Evolutionary conservation across 2,888 invertebrate genomes (phyloP), one percentile per base, ranked within the genome.

Genomic region (Diachrysia chrysitis): DNA sequence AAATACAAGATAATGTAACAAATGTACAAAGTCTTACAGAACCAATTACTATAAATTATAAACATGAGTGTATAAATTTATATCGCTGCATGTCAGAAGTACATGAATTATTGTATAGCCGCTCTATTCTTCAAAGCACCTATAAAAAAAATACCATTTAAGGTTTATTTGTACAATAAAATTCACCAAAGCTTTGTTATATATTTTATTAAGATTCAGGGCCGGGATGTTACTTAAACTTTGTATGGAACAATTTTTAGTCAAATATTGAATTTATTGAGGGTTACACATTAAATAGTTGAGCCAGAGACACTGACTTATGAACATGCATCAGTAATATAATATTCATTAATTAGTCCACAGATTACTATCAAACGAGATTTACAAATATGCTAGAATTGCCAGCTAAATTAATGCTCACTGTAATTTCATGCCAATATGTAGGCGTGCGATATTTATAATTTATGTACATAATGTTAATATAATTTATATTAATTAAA

Each of bases 391-490:
- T 51, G 58, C 51, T 37, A 17, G 51, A 65, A 64, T 67, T 56
- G 55, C 57, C 23, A 63, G 71, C 62, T 69, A 64, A 69, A 78
- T 79, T 81, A 71, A 63, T 76, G 63, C 42, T 59, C 29, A 56
- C 25, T 14, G 70, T 63, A 64, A 74, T 69, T 69, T 69, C 66
- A 75, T 75, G 83, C 80, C 81, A 80, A 74, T 73, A 67, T 72
- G 84, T 83, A 81, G 81, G 82, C 70, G 78, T 66, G 48, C 16
- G 57, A 46, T 63, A 78, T 76, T 73, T 69, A 77, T 72, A 71
- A 70, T 62, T 23, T 66, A 32, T 17, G 66, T 25, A n/a, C n/a
- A n/a, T n/a, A 46, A 42, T 57, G 53, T 23, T 59, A 53, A 63
- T 69, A 69, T 71, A 63, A 78, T 79, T 65, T 57, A 72, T 66